phyloP scores from a whole-genome alignment of 2,888 invertebrate species.

The Dolichopus griseipennis region DNA sequence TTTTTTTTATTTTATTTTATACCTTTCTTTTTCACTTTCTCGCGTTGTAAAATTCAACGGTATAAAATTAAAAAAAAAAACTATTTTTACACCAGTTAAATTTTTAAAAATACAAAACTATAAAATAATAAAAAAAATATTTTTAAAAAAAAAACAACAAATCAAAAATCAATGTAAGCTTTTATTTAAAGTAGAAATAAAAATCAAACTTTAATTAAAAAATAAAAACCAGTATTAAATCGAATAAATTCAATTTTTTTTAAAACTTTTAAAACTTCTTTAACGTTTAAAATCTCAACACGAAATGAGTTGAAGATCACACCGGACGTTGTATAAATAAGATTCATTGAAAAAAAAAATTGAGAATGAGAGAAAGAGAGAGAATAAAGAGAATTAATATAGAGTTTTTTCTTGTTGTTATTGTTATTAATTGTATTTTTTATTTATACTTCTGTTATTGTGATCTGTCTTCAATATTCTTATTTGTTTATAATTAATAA shows the following conservation, averaged over 20 bases:
- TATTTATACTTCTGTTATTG: no score
- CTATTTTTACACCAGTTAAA: no score
- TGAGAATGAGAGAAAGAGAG: background rate
- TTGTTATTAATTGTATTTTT: no score
- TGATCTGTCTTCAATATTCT: no score
- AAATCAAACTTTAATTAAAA: no score
- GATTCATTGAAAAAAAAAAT: background rate
- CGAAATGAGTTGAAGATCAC: slow-evolving; percentile 16
- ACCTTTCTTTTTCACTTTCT: slow-evolving; percentile 5
- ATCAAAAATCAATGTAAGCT: background rate
- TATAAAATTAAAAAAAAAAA: no score
- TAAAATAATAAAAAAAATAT: background rate
- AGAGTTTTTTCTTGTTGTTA: background rate
- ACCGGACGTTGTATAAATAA: background rate
- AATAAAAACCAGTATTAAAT: no score
- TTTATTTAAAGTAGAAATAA: no score
- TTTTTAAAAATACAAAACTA: no score
- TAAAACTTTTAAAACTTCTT: no score
- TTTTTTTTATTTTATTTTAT: background rate
- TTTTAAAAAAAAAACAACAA: background rate
- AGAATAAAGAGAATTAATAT: background rate
- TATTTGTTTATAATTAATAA: no score
- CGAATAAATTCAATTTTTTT: no score
- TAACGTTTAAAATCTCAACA: slow-evolving; percentile 16
- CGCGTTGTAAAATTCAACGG: background rate